These are phyloP conservation scores for Aculops lycopersici DNA, from an alignment of 1,140 invertebrate genomes.

Conservation along the genomic window DNA sequence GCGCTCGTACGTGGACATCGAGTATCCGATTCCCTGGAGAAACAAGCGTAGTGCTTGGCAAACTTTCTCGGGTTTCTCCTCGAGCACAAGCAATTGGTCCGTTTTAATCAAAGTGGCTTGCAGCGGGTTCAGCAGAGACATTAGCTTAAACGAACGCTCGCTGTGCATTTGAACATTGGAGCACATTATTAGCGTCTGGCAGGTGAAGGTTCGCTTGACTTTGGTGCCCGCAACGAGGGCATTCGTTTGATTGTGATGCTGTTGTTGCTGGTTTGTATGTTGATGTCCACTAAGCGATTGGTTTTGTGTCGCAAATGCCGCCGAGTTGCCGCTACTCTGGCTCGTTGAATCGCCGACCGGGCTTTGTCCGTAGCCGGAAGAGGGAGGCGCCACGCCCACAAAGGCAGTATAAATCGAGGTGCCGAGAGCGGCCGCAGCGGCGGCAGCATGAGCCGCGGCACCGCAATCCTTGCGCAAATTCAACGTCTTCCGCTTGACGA, in stretches of 20 bases:
- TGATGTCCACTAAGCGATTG: too few relatives aligned
- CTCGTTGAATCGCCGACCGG: too few relatives aligned
- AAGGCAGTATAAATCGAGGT: neutral
- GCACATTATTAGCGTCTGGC: slow-evolving; percentile 65
- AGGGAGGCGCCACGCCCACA: neutral
- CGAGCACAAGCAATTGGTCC: slow-evolving; percentile 87
- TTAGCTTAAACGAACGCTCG: slow-evolving; percentile 68
- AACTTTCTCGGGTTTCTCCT: slow-evolving; percentile 88
- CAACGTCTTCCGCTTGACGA: neutral
- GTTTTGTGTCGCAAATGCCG: too few relatives aligned
- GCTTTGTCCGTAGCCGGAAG: neutral
- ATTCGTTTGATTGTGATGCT: too few relatives aligned
- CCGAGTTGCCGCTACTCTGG: too few relatives aligned
- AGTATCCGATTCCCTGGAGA: slow-evolving; percentile 86
- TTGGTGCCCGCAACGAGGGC: neutral
- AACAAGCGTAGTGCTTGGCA: slow-evolving; percentile 85
- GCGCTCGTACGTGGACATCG: slow-evolving; percentile 2
- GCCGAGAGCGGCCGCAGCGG: neutral
- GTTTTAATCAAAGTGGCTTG: slow-evolving; percentile 97
- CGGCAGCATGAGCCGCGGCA: neutral
- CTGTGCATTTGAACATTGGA: slow-evolving; percentile 73
- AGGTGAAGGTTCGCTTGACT: slow-evolving; percentile 25
- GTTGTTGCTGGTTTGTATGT: too few relatives aligned
- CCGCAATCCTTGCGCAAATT: neutral
- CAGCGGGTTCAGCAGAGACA: slow-evolving; percentile 66